Base-by-base conservation (phyloP, 2,113 vertebrate genomes). In the Monopterus albus region DNA sequence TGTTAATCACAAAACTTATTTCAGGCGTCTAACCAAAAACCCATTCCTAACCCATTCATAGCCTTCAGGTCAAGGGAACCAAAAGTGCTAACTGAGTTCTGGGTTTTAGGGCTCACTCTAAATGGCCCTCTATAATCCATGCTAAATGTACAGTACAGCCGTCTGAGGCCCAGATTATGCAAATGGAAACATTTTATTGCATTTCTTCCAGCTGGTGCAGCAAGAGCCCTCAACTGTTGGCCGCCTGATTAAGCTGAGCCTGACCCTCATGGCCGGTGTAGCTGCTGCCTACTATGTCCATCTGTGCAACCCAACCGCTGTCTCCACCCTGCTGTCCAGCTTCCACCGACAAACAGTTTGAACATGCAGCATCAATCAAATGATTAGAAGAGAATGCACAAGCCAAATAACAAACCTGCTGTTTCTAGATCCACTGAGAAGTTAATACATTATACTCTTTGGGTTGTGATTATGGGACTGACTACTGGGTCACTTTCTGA, bases 231-330 rank as follows among this genome's bases (percentile, higher is more conserved):
- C 75, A 2, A 6, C 45, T 5, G 1, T 45, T 14, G 53, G 65
- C 1, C 62, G 49, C 12, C 56, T 91, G 52, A 18, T 89, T 0
- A 90, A 89, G 57, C 10, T 83, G 39, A 88, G 79, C 21, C 68
- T 91, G 51, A 33, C 14, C 0, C 3, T 60, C 26, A 9, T 68
- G 56, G 63, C 72, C 0, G 88, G 79, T 72, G 87, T 69, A 49
- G 58, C 73, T 18, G 78, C 67, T 1, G 21, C 67, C 3, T 90
- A 90, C 66, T 90, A 87, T 31, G 0, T 90, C 20, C 84, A 90
- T 40, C 28, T 43, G 8, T 53, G 9, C 31, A 26, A 77, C 18
- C 90, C 86, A 2, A 42, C 33, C 55, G 14, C 49, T 70, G 40
- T 90, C 26, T 38, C 77, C 35, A 31, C 15, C 49, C 38, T 91